Percentiles rank a stretch among this genome's conserved stretches.
phyloP scores from a whole-genome alignment of 2,888 invertebrate species.

The Agrilus mali region DNA sequence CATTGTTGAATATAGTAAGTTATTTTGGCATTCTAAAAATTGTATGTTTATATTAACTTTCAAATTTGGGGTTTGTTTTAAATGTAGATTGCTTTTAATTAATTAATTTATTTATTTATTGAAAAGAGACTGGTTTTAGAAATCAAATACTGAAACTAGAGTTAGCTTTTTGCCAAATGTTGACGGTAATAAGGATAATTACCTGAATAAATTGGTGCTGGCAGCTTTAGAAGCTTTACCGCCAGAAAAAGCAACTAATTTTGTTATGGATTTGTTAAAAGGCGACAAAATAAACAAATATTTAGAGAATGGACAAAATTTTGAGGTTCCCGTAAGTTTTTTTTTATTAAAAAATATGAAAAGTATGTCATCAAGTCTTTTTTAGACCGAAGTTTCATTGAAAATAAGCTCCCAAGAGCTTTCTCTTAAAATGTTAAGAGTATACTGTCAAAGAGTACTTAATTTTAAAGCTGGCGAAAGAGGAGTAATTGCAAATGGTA shows the following conservation, averaged over 20 bases:
- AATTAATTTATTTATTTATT: slow-evolving; percentile 8
- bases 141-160: slow-evolving; percentile 54
- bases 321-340: slow-evolving; percentile 43
- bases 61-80: not conserved
- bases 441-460: slow-evolving; percentile 59
- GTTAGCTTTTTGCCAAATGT: slow-evolving; percentile 63
- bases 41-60: not conserved
- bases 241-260: slow-evolving; percentile 44
- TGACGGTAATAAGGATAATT: slow-evolving; percentile 40
- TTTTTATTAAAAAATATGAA: not conserved
- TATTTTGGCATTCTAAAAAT: not conserved
- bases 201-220: slow-evolving; percentile 56
- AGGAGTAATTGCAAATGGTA: slow-evolving; percentile 77
- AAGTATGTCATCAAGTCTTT: slow-evolving; percentile 2
- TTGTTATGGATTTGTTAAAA: slow-evolving; percentile 44
- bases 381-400: slow-evolving; percentile 39
- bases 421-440: slow-evolving; percentile 51
- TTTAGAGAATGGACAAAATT: slow-evolving; percentile 32
- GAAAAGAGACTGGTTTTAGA: slow-evolving; percentile 32
- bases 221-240: slow-evolving; percentile 51
- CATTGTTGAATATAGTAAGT: slow-evolving; percentile 60
- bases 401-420: slow-evolving; percentile 48
- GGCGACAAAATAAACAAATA: slow-evolving; percentile 34
- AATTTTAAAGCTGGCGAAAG: slow-evolving; percentile 52
- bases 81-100: not conserved